Percentiles rank a stretch among this genome's conserved stretches.
Evolutionary conservation across 2,797 vertebrate genomes (phyloP).

Genomic region (Smutsia gigantea): DNA sequence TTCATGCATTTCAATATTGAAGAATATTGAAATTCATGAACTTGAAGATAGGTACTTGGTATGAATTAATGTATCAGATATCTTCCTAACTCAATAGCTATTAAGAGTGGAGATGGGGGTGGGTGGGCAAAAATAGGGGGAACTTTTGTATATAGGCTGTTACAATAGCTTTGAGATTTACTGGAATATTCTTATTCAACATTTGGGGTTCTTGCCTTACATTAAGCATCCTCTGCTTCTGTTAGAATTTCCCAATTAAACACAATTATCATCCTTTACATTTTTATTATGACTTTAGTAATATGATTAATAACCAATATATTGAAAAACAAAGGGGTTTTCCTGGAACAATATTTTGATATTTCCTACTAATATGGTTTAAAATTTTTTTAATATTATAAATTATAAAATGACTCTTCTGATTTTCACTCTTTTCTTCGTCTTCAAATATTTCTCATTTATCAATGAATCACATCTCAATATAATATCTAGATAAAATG

Average conservation of each 20-base stretch:
- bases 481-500: conserved; percentile 80
- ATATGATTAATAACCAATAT: conserved; percentile 51
- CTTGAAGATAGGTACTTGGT: neutral
- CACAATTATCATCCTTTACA: conserved; percentile 60
- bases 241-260: conserved; percentile 74
- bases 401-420: conserved; percentile 65
- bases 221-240: conserved; percentile 32
- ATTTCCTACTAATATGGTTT: conserved; percentile 71
- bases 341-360: neutral
- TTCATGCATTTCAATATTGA: conserved; percentile 4
- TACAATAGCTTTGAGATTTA: conserved; percentile 46
- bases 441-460: conserved; percentile 64
- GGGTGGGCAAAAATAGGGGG: neutral
- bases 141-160: neutral
- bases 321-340: conserved; percentile 11
- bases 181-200: neutral
- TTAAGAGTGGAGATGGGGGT: neutral
- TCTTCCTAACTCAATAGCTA: neutral
- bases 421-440: conserved; percentile 63
- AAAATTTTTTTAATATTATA: neutral
- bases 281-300: conserved; percentile 65
- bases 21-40: conserved; percentile 46
- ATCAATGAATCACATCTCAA: conserved; percentile 73
- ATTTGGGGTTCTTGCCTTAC: neutral
- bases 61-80: neutral